Conservation (phyloP, 2,113 vertebrate species). For the Polyodon spathula region DNA sequence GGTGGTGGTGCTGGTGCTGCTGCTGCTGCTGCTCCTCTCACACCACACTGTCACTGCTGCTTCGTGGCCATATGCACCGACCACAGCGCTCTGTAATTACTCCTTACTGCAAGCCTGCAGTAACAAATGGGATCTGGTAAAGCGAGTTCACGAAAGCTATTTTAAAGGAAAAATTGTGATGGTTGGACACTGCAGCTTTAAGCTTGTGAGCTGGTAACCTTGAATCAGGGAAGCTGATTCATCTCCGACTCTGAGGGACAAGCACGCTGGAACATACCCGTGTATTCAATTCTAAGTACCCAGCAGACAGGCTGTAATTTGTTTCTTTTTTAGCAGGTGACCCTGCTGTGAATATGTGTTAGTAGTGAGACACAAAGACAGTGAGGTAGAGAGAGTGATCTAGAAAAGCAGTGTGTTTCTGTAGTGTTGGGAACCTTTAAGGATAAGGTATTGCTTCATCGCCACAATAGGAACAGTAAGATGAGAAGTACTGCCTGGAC, state of each 20-base stretch:
- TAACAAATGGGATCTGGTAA: too few species aligned
- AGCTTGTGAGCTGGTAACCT: not conserved
- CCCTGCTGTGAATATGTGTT: conserved; percentile 28
- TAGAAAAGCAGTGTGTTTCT: conserved; percentile 11
- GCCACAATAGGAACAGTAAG: conserved; percentile 28
- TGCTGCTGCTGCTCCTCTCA: too few species aligned
- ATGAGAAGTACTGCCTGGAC: conserved; percentile 37
- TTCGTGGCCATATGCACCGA: too few species aligned
- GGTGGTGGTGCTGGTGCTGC: too few species aligned
- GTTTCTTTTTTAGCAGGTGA: conserved; percentile 30
- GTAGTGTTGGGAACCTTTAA: conserved; percentile 2
- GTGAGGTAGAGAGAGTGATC: conserved; percentile 8
- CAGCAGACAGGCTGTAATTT: conserved; percentile 37
- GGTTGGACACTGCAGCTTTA: not conserved
- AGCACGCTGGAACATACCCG: too few species aligned
- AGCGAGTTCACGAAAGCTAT: too few species aligned
- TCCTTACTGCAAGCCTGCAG: too few species aligned
- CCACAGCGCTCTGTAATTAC: too few species aligned
- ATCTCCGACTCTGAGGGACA: not conserved
- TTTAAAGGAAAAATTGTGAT: not conserved
- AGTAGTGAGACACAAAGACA: conserved; percentile 19
- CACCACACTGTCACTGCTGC: too few species aligned
- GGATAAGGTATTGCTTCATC: conserved; percentile 28
- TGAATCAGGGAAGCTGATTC: not conserved
- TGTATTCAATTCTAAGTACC: not conserved